phyloP scores from a whole-genome alignment of 1,140 invertebrate species.

The Dinothrombium tinctorium region DNA sequence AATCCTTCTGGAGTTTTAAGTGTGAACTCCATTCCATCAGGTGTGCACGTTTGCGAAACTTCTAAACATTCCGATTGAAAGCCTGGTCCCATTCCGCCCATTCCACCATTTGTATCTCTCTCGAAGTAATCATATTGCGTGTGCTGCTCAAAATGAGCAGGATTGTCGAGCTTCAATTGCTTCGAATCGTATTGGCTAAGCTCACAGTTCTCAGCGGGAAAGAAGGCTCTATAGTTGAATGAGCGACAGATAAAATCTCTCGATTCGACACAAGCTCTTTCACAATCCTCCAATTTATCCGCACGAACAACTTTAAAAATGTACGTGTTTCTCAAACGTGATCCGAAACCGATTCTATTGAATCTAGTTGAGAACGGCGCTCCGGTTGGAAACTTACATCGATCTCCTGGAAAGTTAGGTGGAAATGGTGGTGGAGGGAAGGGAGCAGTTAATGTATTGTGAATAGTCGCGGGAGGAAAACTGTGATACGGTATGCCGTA shows the following conservation, averaged over 20 bases:
- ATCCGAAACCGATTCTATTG: slow-evolving; percentile 36
- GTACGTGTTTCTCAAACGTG: slow-evolving; percentile 45
- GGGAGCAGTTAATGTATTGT: background rate
- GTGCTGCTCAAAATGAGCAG: slow-evolving; percentile 50
- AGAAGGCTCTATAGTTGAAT: slow-evolving; percentile 34
- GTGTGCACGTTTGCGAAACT: slow-evolving; percentile 73
- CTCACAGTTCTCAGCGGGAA: slow-evolving; percentile 49
- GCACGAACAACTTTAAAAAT: slow-evolving; percentile 44
- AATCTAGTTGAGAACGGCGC: slow-evolving; percentile 5
- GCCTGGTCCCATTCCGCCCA: slow-evolving; percentile 3
- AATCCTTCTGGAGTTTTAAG: slow-evolving; percentile 63
- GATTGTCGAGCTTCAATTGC: slow-evolving; percentile 56
- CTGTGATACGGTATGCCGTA: background rate
- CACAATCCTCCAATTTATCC: slow-evolving; percentile 44
- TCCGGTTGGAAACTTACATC: slow-evolving; percentile 2
- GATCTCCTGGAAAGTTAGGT: background rate
- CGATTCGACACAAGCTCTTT: slow-evolving; percentile 52
- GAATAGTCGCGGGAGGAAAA: background rate
- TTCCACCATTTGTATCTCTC: slow-evolving; percentile 20
- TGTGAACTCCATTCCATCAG: slow-evolving; percentile 80
- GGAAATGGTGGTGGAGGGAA: background rate
- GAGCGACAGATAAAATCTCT: slow-evolving; percentile 62
- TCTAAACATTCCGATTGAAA: slow-evolving; percentile 9
- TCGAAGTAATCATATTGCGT: slow-evolving; percentile 71
- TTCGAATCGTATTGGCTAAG: slow-evolving; percentile 58